A percentile compares a stretch with the other conserved stretches of the same genome.
These are phyloP conservation scores for Fulica atra DNA, from an alignment of 2,113 vertebrate species.

Conservation along the genomic window DNA sequence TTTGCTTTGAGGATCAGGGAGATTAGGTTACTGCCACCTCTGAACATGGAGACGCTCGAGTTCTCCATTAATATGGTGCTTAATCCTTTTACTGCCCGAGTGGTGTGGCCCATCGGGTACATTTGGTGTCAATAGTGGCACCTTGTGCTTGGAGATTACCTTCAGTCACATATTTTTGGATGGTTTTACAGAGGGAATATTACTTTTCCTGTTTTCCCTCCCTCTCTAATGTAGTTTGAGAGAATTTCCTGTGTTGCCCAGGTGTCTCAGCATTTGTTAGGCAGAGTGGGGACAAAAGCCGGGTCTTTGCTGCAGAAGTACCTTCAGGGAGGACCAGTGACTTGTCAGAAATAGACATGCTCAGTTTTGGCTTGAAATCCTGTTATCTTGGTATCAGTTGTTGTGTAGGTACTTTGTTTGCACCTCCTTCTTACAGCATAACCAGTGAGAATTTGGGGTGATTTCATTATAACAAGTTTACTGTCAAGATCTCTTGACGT, in stretches of 20 bases:
- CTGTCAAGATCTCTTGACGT: not conserved
- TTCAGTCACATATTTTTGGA: not conserved
- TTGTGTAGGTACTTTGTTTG: not conserved
- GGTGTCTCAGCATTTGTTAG: not conserved
- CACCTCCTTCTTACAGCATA: not conserved
- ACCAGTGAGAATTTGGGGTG: not conserved
- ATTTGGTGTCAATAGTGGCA: not conserved
- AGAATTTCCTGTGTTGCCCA: not conserved
- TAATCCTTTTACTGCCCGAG: not conserved
- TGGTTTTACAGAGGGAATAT: not conserved
- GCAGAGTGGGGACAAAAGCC: not conserved
- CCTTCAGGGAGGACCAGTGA: not conserved
- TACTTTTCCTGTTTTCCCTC: not conserved
- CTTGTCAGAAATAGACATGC: not conserved
- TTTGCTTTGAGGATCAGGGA: conserved; percentile 11
- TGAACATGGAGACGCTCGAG: not conserved
- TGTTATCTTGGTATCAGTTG: not conserved
- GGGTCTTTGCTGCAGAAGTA: not conserved
- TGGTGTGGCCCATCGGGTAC: not conserved
- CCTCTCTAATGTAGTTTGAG: not conserved
- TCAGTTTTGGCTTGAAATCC: not conserved
- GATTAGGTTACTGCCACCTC: not conserved
- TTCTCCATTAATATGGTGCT: not conserved
- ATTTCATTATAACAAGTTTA: conserved; percentile 13
- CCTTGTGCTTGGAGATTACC: not conserved